Evolutionary conservation across 2,797 vertebrate genomes (phyloP).

Genomic region (Sebastes itinus): DNA sequence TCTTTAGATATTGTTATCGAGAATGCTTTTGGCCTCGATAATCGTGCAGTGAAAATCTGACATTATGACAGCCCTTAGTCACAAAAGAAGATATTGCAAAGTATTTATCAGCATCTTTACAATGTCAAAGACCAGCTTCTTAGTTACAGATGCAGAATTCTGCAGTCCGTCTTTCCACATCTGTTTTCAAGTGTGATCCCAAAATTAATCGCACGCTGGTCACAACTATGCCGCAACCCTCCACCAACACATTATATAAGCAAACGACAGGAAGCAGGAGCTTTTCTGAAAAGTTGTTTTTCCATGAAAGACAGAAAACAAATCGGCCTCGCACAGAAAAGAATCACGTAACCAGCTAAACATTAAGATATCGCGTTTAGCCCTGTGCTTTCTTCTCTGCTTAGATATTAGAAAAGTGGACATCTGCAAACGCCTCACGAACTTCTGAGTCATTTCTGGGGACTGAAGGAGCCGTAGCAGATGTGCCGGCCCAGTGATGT

Average conservation of each 20-base stretch:
- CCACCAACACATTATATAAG: slow-evolving; percentile 66
- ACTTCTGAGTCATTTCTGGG: slow-evolving; percentile 55
- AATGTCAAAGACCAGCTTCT: not conserved
- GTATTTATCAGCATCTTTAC: not conserved
- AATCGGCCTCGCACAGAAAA: slow-evolving; percentile 33
- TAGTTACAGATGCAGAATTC: slow-evolving; percentile 16
- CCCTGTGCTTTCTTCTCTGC: not conserved
- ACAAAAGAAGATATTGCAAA: not conserved
- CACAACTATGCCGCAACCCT: slow-evolving; percentile 53
- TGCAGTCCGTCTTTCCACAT: slow-evolving; percentile 49
- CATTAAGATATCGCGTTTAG: not conserved
- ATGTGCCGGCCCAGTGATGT: slow-evolving; percentile 73
- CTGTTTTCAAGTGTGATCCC: slow-evolving; percentile 67
- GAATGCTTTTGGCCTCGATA: too few relatives aligned
- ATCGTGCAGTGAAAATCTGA: too few relatives aligned
- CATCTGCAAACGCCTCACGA: slow-evolving; percentile 55
- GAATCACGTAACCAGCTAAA: not conserved
- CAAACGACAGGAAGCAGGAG: slow-evolving; percentile 71
- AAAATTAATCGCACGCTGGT: slow-evolving; percentile 69
- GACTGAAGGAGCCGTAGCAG: slow-evolving; percentile 62
- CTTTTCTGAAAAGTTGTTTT: slow-evolving; percentile 72
- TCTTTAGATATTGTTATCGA: too few relatives aligned
- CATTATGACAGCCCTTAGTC: too few relatives aligned
- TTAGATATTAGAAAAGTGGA: slow-evolving; percentile 26
- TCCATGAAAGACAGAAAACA: slow-evolving; percentile 62